Conservation (phyloP, 2,888 invertebrate species). For the Caenorhabditis japonica region DNA sequence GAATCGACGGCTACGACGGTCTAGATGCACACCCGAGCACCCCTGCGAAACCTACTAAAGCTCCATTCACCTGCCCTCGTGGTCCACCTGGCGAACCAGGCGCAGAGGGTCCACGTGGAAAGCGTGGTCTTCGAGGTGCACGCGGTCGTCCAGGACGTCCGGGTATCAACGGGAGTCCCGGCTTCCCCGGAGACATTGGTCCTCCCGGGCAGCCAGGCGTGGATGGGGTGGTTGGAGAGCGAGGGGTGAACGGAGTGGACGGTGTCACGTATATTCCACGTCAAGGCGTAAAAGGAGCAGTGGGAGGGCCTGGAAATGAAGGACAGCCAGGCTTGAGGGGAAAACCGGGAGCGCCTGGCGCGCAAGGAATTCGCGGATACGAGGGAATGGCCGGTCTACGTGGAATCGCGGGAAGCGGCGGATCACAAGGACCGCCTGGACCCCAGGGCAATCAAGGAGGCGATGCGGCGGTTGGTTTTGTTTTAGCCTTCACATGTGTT, state of each 20-base stretch:
- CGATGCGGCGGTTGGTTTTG: constrained; percentile 44
- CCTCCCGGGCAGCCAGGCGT: constrained; percentile 37
- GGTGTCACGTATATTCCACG: constrained; percentile 52
- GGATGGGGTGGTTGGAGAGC: constrained; percentile 53
- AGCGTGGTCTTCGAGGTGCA: constrained; percentile 52
- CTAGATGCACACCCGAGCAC: constrained; percentile 52
- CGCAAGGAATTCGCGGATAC: constrained; percentile 34
- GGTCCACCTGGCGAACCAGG: constrained; percentile 53
- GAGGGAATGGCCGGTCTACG: constrained; percentile 47
- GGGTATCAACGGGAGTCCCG: constrained; percentile 50
- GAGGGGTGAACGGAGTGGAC: constrained; percentile 55
- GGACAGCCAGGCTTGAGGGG: constrained; percentile 56
- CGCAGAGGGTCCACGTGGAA: constrained; percentile 50
- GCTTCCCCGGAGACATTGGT: constrained; percentile 55
- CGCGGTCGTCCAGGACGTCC: constrained; percentile 53
- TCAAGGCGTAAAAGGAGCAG: constrained; percentile 54
- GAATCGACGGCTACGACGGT: constrained; percentile 57
- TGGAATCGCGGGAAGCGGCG: constrained; percentile 44
- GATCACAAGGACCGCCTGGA: constrained; percentile 37
- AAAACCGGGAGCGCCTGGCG: constrained; percentile 30
- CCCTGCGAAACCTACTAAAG: constrained; percentile 41
- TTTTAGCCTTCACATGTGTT: background rate
- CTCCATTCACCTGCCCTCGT: constrained; percentile 55
- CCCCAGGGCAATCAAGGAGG: constrained; percentile 35
- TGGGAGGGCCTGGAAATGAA: constrained; percentile 53